A percentile compares a stretch with the other conserved stretches of the same genome.
Evolutionary conservation across 2,113 vertebrate species (phyloP).

Genomic region (Lamprologus callipterus): DNA sequence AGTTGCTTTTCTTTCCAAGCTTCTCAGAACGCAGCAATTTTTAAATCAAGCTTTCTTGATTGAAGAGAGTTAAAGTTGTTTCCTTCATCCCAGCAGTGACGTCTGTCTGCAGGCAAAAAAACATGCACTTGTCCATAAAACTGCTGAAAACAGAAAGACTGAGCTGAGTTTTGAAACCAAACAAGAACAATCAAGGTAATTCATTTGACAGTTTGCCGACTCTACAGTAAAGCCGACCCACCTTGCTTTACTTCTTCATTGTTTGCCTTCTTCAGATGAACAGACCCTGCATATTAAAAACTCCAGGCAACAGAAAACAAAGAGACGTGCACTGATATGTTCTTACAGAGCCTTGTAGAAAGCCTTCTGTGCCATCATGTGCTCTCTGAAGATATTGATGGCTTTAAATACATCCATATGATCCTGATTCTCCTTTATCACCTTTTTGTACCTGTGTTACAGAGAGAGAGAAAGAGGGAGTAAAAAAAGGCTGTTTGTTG

Average conservation of each 20-base stretch:
- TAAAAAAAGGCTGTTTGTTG: background rate
- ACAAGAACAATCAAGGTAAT: background rate
- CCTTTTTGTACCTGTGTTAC: background rate
- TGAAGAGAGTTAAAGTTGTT: background rate
- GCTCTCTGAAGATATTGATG: slow-evolving; percentile 27
- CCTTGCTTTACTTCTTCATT: background rate
- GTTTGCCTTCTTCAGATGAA: background rate
- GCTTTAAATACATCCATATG: background rate
- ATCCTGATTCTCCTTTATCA: background rate
- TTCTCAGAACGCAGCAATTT: background rate
- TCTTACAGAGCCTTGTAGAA: slow-evolving; percentile 8
- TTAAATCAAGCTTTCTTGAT: background rate
- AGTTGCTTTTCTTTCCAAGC: background rate
- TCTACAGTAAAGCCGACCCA: background rate
- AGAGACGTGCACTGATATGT: background rate
- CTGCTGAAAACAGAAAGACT: background rate
- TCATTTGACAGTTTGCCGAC: background rate
- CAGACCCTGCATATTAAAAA: background rate
- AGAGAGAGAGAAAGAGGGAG: background rate
- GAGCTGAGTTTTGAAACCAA: background rate
- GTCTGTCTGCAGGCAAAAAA: background rate
- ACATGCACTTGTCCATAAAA: background rate
- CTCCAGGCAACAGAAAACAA: background rate
- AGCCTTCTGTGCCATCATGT: slow-evolving; percentile 8
- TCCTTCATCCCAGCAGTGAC: background rate